A percentile compares a stretch with the other conserved stretches of the same genome.
phyloP scores from a whole-genome alignment of 1,140 invertebrate genomes.

The Pristionchus pacificus region DNA sequence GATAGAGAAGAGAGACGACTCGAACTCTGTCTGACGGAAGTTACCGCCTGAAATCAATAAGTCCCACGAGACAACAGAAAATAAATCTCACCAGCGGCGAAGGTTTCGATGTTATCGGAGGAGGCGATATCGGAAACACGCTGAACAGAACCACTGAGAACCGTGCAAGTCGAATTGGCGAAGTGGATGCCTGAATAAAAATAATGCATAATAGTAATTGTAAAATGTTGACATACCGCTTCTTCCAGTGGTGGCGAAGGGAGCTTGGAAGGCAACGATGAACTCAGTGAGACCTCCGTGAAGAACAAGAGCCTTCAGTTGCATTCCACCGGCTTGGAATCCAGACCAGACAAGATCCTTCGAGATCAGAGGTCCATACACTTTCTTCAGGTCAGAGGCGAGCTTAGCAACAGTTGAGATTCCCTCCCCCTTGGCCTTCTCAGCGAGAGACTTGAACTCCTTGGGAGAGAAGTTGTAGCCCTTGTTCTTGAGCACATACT shows the following conservation, averaged over 20 bases:
- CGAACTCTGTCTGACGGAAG: conserved; percentile 37
- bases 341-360: background rate
- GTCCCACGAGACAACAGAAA: background rate
- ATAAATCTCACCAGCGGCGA: conserved; percentile 18
- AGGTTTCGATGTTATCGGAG: conserved; percentile 26
- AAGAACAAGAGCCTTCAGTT: conserved; percentile 24
- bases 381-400: conserved; percentile 12
- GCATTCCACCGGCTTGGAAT: conserved; percentile 1
- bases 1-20: conserved; percentile 30
- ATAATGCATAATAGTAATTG: background rate
- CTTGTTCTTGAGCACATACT: conserved; percentile 28
- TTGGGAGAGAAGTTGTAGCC: conserved; percentile 36
- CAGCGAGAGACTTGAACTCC: conserved; percentile 29
- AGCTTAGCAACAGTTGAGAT: background rate
- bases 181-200: conserved; percentile 34
- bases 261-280: conserved; percentile 28
- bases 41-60: conserved; percentile 20
- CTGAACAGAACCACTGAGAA: conserved; percentile 26
- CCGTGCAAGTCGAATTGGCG: conserved; percentile 36
- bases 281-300: conserved; percentile 35
- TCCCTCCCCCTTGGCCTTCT: conserved; percentile 7
- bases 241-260: conserved; percentile 31
- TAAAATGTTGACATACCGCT: conserved; percentile 2
- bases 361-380: background rate
- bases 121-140: conserved; percentile 18